Conservation (phyloP, 2,888 invertebrate genomes). For the Aspidapion aeneum region DNA sequence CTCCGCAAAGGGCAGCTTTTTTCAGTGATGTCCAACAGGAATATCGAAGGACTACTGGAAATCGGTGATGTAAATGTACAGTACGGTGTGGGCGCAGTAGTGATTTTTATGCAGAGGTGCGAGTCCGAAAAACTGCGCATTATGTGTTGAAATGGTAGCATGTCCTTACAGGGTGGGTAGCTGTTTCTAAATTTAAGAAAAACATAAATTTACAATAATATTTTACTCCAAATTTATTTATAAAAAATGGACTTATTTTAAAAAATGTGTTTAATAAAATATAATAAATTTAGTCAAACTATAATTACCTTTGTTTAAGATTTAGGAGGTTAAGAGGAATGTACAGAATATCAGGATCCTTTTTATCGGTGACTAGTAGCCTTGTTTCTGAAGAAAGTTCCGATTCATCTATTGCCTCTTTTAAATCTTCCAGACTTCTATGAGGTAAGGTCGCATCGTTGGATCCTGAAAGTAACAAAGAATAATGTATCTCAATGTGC, state of each 20-base stretch:
- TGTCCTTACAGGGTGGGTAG: slow-evolving; percentile 66
- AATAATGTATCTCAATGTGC: no score
- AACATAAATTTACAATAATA: no score
- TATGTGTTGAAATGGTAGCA: slow-evolving; percentile 68
- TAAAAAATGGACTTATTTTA: no score
- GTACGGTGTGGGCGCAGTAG: slow-evolving; percentile 57
- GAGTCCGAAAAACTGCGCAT: slow-evolving; percentile 74
- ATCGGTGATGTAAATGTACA: slow-evolving; percentile 55
- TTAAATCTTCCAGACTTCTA: slow-evolving; percentile 60
- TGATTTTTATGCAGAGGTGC: slow-evolving; percentile 66
- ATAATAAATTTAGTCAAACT: no score
- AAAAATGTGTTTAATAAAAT: no score
- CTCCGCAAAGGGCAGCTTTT: slow-evolving; percentile 54
- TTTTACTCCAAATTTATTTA: no score
- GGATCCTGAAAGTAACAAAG: slow-evolving; percentile 35
- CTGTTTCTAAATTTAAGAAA: slow-evolving; percentile 68
- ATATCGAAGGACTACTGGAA: slow-evolving; percentile 59
- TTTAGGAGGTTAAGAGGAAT: slow-evolving; percentile 60
- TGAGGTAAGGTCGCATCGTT: slow-evolving; percentile 48
- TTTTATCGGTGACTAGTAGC: slow-evolving; percentile 56
- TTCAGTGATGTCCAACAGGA: slow-evolving; percentile 60
- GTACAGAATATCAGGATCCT: slow-evolving; percentile 64
- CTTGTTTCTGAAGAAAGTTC: slow-evolving; percentile 56
- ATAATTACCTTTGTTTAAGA: slow-evolving; percentile 43
- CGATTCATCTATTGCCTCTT: slow-evolving; percentile 71